A percentile compares a stretch with the other conserved stretches of the same genome.
These are phyloP conservation scores for Bilobella aurantiaca DNA, from an alignment of 1,140 invertebrate species.

Conservation along the genomic window DNA sequence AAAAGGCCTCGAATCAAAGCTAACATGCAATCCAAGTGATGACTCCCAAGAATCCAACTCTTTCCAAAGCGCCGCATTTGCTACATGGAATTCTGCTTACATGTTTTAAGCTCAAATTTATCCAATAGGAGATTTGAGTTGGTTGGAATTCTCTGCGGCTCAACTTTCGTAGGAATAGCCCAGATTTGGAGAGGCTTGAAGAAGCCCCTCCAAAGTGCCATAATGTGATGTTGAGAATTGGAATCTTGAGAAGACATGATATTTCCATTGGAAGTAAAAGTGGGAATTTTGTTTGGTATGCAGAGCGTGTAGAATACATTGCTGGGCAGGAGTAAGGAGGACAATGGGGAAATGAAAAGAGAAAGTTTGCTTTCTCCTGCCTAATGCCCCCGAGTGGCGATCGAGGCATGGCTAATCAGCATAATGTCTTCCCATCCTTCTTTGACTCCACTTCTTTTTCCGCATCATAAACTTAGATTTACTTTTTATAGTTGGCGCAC, in stretches of 20 bases:
- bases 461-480: conserved; percentile 25
- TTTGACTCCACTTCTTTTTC: conserved; percentile 21
- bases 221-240: too few species aligned
- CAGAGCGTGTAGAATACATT: background rate
- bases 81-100: background rate
- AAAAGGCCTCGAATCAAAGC: background rate
- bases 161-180: too few species aligned
- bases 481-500: background rate
- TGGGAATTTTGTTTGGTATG: background rate
- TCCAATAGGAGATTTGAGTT: too few species aligned
- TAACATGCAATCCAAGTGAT: background rate
- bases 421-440: conserved; percentile 19
- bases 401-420: conserved; percentile 19
- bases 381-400: background rate
- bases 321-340: background rate
- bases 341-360: background rate
- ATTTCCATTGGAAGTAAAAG: background rate
- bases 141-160: too few species aligned
- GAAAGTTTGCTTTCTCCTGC: background rate
- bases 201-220: too few species aligned
- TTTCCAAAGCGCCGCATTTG: background rate
- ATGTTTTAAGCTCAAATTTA: too few species aligned
- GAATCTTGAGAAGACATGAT: background rate
- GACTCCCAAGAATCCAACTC: background rate
- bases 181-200: too few species aligned